phyloP scores from a whole-genome alignment of 2,113 vertebrate genomes.

The Buteo buteo region DNA sequence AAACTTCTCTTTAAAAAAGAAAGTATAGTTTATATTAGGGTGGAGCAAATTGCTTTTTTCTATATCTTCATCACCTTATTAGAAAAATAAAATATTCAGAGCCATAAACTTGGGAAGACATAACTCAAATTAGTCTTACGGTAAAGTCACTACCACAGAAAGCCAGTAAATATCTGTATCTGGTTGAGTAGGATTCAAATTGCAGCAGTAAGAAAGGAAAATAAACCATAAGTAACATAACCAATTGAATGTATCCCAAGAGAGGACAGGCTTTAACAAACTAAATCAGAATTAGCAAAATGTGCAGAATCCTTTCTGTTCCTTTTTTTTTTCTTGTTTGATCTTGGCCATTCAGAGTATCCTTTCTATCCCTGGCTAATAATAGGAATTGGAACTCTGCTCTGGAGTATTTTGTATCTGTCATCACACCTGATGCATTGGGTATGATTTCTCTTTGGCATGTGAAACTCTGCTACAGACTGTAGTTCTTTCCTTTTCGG shows the following conservation, averaged over 20 bases:
- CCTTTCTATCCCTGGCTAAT: conserved; percentile 16
- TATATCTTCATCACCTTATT: not conserved
- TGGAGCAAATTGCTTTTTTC: not conserved
- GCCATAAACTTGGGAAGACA: not conserved
- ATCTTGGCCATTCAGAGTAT: conserved; percentile 40
- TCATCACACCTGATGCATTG: conserved; percentile 47
- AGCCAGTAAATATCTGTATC: not conserved
- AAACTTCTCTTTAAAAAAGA: not conserved
- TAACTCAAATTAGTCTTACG: not conserved
- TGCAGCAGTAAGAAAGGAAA: not conserved
- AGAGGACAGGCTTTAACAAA: not conserved
- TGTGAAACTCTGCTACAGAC: not conserved
- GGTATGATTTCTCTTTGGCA: conserved; percentile 6
- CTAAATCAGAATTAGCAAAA: not conserved
- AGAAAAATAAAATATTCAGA: not conserved
- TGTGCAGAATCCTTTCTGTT: not conserved
- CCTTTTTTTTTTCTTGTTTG: not conserved
- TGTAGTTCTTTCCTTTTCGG: not conserved
- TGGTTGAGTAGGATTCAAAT: not conserved
- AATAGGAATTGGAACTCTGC: not conserved
- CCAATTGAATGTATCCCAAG: not conserved
- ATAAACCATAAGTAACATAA: not conserved
- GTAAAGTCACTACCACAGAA: not conserved
- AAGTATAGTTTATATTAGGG: not conserved
- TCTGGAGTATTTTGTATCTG: conserved; percentile 36